Percentiles rank a stretch among this genome's conserved stretches.
Conservation (phyloP, 64 coral and sea anemone genomes). For the Montipora cactus region DNA sequence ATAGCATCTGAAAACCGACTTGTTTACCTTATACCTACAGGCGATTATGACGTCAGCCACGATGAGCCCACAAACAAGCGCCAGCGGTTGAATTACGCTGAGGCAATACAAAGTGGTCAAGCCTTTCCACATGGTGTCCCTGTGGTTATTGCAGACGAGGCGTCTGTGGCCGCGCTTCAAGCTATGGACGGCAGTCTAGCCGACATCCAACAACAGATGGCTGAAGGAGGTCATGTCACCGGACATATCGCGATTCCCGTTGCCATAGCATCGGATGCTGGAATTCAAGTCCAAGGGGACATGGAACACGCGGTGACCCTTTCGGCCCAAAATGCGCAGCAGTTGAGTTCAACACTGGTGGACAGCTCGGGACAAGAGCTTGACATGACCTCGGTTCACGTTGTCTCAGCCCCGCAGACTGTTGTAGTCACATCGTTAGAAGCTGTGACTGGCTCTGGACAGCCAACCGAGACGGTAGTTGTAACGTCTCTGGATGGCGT, state of each 20-base stretch:
- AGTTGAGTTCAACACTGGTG: slow-evolving; percentile 71
- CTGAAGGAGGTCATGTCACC: slow-evolving; percentile 80
- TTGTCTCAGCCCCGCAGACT: slow-evolving; percentile 82
- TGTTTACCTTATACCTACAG: background rate
- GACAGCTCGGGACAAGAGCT: slow-evolving; percentile 71
- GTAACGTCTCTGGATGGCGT: slow-evolving; percentile 60
- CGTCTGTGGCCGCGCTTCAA: slow-evolving; percentile 96
- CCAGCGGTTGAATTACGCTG: slow-evolving; percentile 86
- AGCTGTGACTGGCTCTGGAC: slow-evolving; percentile 64
- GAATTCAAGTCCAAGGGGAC: slow-evolving; percentile 76
- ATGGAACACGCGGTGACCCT: slow-evolving; percentile 84
- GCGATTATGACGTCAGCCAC: slow-evolving; percentile 74
- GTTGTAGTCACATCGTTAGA: slow-evolving; percentile 93
- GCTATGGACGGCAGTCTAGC: slow-evolving; percentile 89
- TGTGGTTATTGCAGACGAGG: slow-evolving; percentile 92
- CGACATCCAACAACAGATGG: slow-evolving; percentile 94
- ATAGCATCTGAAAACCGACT: background rate
- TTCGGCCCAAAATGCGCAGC: slow-evolving; percentile 59
- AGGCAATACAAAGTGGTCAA: slow-evolving; percentile 79
- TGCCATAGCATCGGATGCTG: slow-evolving; percentile 96
- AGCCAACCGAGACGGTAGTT: slow-evolving; percentile 57
- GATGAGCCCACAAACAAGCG: slow-evolving; percentile 84
- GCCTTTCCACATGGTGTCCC: slow-evolving; percentile 84
- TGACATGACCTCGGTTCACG: slow-evolving; percentile 60
- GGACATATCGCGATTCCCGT: slow-evolving; percentile 97